Conservation (phyloP, 1,140 invertebrate species). For the Papilio glaucus region DNA sequence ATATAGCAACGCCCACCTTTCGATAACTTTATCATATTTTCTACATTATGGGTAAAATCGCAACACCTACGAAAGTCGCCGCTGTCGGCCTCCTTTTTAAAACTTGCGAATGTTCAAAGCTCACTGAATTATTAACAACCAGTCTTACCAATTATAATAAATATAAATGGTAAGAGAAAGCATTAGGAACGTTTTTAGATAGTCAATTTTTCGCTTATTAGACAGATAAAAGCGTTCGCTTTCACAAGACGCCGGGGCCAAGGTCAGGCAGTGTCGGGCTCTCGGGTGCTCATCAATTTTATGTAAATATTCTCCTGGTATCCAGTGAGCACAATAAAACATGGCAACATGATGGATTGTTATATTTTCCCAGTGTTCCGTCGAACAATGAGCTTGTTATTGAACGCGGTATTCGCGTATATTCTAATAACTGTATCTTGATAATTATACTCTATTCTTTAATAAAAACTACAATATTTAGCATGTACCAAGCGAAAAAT, state of each 20-base stretch:
- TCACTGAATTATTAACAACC: neutral
- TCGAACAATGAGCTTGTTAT: slow-evolving; percentile 37
- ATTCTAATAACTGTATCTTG: neutral
- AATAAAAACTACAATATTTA: neutral
- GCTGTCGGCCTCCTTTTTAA: neutral
- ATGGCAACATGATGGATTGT: slow-evolving; percentile 68
- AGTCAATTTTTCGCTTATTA: slow-evolving; percentile 60
- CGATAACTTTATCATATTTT: neutral
- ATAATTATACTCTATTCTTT: slow-evolving; percentile 1
- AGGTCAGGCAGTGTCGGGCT: slow-evolving; percentile 64
- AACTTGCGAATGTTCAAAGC: slow-evolving; percentile 22
- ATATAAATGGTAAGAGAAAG: slow-evolving; percentile 34
- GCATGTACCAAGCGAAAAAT: neutral
- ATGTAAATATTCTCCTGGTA: slow-evolving; percentile 73
- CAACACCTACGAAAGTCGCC: neutral
- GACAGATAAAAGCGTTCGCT: slow-evolving; percentile 48
- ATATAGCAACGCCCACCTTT: no score
- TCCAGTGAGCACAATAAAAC: slow-evolving; percentile 65
- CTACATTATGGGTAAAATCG: neutral
- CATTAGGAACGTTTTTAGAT: slow-evolving; percentile 41
- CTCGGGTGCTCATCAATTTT: slow-evolving; percentile 66
- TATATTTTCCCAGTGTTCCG: slow-evolving; percentile 50
- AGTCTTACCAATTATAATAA: slow-evolving; percentile 34
- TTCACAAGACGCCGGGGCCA: slow-evolving; percentile 54
- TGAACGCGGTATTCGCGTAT: slow-evolving; percentile 14